Conservation (phyloP, 2,888 invertebrate genomes). For the Nomada fucata region DNA sequence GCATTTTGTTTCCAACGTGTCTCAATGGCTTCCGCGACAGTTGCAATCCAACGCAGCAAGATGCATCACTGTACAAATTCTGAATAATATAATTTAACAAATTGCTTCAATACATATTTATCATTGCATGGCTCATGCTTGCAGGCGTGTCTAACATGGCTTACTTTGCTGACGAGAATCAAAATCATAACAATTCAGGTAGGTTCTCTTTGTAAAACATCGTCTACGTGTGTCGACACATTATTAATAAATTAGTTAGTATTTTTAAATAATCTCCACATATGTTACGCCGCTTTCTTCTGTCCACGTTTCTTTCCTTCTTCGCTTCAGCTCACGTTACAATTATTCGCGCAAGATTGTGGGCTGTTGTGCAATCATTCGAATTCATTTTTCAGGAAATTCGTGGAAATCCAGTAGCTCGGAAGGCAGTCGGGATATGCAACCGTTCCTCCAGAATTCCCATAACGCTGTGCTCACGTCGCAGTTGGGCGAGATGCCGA, state of each 20-base stretch:
- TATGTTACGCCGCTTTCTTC: background rate
- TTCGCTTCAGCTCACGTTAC: background rate
- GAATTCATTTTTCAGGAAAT: conserved; percentile 79
- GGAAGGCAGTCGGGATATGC: conserved; percentile 84
- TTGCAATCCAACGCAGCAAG: background rate
- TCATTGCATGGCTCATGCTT: conserved; percentile 85
- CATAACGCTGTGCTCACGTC: conserved; percentile 69
- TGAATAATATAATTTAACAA: conserved; percentile 56
- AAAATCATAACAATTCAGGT: conserved; percentile 87
- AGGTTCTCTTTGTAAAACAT: conserved; percentile 71
- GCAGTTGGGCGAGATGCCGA: conserved; percentile 83
- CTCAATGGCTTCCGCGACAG: background rate
- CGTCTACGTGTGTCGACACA: conserved; percentile 19
- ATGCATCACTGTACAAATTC: conserved; percentile 33
- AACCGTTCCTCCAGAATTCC: conserved; percentile 84
- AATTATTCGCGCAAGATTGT: background rate
- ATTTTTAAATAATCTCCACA: no score
- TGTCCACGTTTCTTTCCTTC: conserved; percentile 6
- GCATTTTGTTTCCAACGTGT: conserved; percentile 32
- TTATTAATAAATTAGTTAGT: no score
- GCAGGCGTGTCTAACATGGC: conserved; percentile 91
- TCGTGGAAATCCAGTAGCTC: conserved; percentile 85
- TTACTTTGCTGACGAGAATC: conserved; percentile 91
- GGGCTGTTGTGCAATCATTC: background rate
- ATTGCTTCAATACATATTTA: conserved; percentile 77